Evolutionary conservation across 2,113 vertebrate genomes (phyloP).

Genomic region (Psittacara wagleri): DNA sequence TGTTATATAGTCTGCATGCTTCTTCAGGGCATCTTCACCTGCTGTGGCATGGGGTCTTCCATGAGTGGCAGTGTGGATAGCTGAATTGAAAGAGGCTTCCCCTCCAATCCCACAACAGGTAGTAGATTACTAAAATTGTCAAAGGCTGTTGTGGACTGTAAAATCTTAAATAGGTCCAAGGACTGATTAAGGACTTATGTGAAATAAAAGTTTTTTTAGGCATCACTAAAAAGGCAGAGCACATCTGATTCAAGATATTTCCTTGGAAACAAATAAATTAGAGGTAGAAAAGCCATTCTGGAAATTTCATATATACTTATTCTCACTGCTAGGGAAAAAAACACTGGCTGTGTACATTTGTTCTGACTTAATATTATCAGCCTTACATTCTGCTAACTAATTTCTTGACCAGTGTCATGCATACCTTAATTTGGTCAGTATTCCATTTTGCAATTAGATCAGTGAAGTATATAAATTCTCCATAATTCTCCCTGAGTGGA

Average conservation of each 20-base stretch:
- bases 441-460: neutral
- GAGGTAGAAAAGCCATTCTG: neutral
- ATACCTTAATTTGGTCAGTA: neutral
- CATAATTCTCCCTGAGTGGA: neutral
- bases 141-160: neutral
- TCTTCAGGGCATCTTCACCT: neutral
- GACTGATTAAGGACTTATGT: neutral
- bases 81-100: neutral
- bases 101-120: fast-evolving
- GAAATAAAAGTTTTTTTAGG: neutral
- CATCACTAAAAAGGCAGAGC: neutral
- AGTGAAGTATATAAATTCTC: neutral
- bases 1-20: neutral
- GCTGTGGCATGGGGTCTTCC: neutral
- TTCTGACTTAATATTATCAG: neutral
- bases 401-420: neutral
- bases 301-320: neutral
- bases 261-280: neutral
- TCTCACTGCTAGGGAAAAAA: neutral
- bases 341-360: neutral
- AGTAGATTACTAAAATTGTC: neutral
- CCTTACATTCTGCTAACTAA: neutral
- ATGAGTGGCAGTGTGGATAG: fast-evolving
- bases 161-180: neutral
- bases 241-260: neutral